Base-by-base conservation (phyloP, 2,888 invertebrate genomes). In the Mythimna loreyi region DNA sequence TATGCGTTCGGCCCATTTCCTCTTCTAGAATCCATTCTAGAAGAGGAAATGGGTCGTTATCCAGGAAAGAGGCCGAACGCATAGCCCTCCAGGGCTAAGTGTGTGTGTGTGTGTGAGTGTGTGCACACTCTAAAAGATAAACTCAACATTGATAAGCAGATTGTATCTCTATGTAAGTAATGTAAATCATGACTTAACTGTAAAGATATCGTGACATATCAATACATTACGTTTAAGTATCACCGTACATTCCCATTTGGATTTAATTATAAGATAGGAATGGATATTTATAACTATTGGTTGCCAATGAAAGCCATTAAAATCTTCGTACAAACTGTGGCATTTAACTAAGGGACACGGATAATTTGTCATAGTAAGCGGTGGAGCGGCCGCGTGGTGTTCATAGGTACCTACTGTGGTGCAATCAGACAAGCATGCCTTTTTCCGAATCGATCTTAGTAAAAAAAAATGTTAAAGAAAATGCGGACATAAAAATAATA, bases 191-290 rank as follows among this genome's bases (percentile, higher is more conserved):
- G 45, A 63, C 19, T 21, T 40, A 40, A 63, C 19, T 9, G n/a
- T n/a, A 30, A n/a, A 40, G 36, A 36, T 1, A 9, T 53, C 73
- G 53, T 55, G 63, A 72, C 7, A 21, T 28, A 36, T 28, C 11
- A 45, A 72, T 28, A 3, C 13, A 28, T 28, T 28, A 28, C 28
- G 28, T 28, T 3, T 28, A 25, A 69, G 72, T 45, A 53, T 45
- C 6, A 28, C 23, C 47, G 19, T 23, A 16, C 16, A 25, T 64
- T 64, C 11, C 49, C 25, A 33, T 33, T 6, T 43, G 56, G 55
- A 71, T 74, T 70, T 56, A 74, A 74, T 65, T 74, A 56, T 1
- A 9, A 56, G 55, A 65, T 69, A 33, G 2, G 7, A 49, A 30
- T 69, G 6, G 49, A 19, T 69, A 73, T 49, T 47, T 47, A 21